A percentile compares a stretch with the other conserved stretches of the same genome.
Conservation (phyloP, 1,140 invertebrate genomes). For the Cepaea nemoralis region DNA sequence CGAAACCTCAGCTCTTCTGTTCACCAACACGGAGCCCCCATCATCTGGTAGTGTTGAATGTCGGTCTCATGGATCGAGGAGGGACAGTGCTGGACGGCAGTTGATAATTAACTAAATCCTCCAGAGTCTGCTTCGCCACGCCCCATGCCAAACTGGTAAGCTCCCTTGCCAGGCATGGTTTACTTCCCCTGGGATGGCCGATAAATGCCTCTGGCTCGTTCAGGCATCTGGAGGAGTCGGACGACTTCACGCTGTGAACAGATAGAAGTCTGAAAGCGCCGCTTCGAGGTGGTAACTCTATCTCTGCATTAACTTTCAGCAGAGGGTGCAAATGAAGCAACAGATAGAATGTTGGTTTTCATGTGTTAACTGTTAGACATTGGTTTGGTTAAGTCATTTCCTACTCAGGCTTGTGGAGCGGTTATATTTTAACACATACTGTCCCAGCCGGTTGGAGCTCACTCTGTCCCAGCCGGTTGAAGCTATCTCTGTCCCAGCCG, state of each 20-base stretch:
- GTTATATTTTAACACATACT: no score
- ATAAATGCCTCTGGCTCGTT: not conserved
- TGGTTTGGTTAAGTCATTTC: no score
- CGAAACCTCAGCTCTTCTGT: not conserved
- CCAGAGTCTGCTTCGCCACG: not conserved
- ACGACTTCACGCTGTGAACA: not conserved
- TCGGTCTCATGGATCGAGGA: not conserved
- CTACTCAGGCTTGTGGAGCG: no score
- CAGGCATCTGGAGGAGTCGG: not conserved
- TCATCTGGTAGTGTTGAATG: slow-evolving; percentile 14
- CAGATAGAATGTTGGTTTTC: not conserved
- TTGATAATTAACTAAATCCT: slow-evolving; percentile 18
- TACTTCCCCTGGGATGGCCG: slow-evolving; percentile 5
- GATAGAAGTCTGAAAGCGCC: not conserved
- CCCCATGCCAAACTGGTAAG: not conserved
- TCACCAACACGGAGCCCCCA: not conserved
- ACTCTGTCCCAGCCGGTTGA: no score
- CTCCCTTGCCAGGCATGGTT: slow-evolving; percentile 24
- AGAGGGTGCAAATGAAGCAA: not conserved
- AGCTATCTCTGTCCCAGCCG: no score
- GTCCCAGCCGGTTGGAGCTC: no score
- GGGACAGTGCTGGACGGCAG: not conserved
- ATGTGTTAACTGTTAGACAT: no score
- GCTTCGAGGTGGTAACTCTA: not conserved
- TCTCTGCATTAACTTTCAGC: not conserved